These are phyloP conservation scores for Dinoponera quadriceps DNA, from an alignment of 1,140 invertebrate species.

Conservation along the genomic window DNA sequence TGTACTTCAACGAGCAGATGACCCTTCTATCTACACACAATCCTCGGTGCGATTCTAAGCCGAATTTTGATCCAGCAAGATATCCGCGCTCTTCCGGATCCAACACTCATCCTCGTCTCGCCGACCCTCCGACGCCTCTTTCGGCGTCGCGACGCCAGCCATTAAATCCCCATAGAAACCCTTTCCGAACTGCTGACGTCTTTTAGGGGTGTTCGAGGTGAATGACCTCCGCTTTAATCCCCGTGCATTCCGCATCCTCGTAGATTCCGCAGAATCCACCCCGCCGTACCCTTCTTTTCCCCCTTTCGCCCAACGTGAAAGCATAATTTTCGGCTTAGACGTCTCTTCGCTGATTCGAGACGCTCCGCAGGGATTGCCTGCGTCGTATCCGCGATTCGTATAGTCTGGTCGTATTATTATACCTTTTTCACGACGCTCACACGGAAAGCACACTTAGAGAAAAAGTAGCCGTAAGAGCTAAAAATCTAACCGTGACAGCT, in stretches of 20 bases:
- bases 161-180: conserved; percentile 53
- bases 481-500: too few species aligned
- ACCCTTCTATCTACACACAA: neutral
- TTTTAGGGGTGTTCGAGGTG: conserved; percentile 41
- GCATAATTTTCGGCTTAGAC: conserved; percentile 50
- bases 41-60: conserved; percentile 5
- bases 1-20: neutral
- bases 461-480: too few species aligned
- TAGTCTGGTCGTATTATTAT: neutral
- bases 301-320: conserved; percentile 8
- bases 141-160: conserved; percentile 54
- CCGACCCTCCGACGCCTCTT: conserved; percentile 48
- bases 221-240: conserved; percentile 58
- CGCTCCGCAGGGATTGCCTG: conserved; percentile 6
- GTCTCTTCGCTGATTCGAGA: conserved; percentile 32
- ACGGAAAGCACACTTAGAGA: too few species aligned
- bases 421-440: neutral
- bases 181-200: neutral
- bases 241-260: conserved; percentile 24
- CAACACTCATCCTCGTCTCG: conserved; percentile 43
- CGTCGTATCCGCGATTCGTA: neutral
- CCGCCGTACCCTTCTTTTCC: too few species aligned
- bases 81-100: conserved; percentile 30
- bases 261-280: conserved; percentile 13
- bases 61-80: conserved; percentile 53